Evolutionary conservation across 2,113 vertebrate species (phyloP).

Genomic region (Pangasianodon gigas): DNA sequence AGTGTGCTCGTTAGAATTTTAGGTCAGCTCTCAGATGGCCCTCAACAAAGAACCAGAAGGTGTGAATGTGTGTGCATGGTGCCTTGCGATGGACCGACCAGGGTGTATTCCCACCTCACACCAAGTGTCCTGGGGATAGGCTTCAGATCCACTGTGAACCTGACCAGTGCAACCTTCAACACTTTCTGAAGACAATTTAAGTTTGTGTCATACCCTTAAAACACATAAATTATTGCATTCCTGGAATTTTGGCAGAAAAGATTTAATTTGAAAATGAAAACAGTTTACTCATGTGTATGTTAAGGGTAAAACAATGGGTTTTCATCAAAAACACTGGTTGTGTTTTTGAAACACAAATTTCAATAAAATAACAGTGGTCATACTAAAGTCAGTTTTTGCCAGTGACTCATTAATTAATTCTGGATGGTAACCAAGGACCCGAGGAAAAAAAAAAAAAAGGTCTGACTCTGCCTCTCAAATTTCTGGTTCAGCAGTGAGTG

Average conservation of each 20-base stretch:
- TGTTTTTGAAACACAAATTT: no score
- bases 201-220: background rate
- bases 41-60: background rate
- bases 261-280: no score
- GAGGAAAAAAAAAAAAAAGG: no score
- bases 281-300: no score
- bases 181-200: background rate
- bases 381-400: no score
- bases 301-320: background rate
- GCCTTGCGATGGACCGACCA: no score
- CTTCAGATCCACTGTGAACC: background rate
- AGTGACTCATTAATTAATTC: no score
- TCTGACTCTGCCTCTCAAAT: background rate
- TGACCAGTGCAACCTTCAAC: background rate
- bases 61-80: no score
- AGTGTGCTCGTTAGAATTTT: background rate
- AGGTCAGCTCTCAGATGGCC: background rate
- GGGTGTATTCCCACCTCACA: background rate
- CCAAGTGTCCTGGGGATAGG: background rate
- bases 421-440: no score
- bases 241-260: no score
- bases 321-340: background rate
- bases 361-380: no score
- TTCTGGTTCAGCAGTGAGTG: background rate
- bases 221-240: background rate